These are phyloP conservation scores for Lipotes vexillifer DNA, from an alignment of 2,113 vertebrate genomes.

Conservation along the genomic window DNA sequence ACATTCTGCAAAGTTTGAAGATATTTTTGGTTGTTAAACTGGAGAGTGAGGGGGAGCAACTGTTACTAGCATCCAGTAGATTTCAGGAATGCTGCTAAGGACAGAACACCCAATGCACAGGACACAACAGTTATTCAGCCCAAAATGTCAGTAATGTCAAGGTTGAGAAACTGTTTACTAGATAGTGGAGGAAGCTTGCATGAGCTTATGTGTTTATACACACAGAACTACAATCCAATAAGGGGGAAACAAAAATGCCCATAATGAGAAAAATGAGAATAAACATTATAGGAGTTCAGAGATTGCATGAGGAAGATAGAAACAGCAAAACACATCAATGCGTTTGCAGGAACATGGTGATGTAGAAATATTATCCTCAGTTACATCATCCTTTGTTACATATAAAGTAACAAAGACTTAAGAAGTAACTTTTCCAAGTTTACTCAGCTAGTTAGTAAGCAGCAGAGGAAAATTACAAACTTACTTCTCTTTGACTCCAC, in stretches of 20 bases:
- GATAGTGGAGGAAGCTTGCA: neutral
- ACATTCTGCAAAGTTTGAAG: neutral
- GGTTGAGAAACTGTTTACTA: neutral
- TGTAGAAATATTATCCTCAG: neutral
- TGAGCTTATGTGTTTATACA: neutral
- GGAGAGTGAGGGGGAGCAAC: rapidly evolving
- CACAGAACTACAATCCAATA: neutral
- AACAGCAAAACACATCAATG: neutral
- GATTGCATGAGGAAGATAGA: neutral
- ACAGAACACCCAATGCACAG: neutral
- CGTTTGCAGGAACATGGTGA: neutral
- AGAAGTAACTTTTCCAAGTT: neutral
- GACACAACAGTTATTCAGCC: neutral
- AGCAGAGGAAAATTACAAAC: neutral
- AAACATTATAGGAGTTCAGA: neutral
- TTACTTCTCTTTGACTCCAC: neutral
- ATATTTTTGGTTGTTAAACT: neutral
- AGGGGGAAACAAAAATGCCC: neutral
- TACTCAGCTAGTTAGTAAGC: neutral
- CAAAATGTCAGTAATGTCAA: neutral
- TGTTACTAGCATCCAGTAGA: neutral
- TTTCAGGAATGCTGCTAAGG: neutral
- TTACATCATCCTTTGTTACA: neutral
- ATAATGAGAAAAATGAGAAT: neutral
- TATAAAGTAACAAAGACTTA: neutral